A percentile compares a stretch with the other conserved stretches of the same genome.
Evolutionary conservation across 2,888 invertebrate genomes (phyloP).

Genomic region (Hemithea aestivaria): DNA sequence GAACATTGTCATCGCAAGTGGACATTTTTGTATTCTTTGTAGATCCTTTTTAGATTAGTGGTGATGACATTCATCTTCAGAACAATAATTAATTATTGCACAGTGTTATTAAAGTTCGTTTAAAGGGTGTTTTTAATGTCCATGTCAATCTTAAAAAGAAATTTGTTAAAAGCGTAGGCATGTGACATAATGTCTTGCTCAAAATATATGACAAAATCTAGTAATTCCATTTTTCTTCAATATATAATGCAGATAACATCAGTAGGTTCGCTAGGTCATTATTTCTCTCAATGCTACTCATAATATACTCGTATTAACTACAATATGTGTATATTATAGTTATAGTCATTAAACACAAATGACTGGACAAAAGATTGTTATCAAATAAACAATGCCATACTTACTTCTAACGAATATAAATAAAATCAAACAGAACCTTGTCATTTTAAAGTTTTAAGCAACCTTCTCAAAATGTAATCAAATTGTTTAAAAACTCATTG

Average conservation of each 20-base stretch:
- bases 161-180: no score
- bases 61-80: no score
- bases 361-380: constrained; percentile 48
- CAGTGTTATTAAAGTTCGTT: no score
- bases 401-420: constrained; percentile 14
- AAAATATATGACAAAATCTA: constrained; percentile 7
- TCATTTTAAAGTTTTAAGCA: not conserved
- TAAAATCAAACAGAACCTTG: not conserved
- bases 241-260: no score
- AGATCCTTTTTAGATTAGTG: no score
- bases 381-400: constrained; percentile 52
- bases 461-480: constrained; percentile 2
- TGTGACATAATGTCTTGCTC: no score
- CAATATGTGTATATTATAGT: constrained; percentile 12
- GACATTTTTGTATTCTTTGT: no score
- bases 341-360: constrained; percentile 41
- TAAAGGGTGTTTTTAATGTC: no score
- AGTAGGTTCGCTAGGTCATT: constrained; percentile 5
- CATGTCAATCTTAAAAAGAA: no score
- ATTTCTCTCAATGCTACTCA: constrained; percentile 8
- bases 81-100: no score
- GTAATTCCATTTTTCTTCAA: constrained; percentile 3
- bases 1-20: no score
- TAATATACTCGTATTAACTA: constrained; percentile 2
- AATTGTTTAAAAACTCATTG: not conserved